phyloP scores from a whole-genome alignment of 2,113 vertebrate genomes.

The Sisor rabdophorus region DNA sequence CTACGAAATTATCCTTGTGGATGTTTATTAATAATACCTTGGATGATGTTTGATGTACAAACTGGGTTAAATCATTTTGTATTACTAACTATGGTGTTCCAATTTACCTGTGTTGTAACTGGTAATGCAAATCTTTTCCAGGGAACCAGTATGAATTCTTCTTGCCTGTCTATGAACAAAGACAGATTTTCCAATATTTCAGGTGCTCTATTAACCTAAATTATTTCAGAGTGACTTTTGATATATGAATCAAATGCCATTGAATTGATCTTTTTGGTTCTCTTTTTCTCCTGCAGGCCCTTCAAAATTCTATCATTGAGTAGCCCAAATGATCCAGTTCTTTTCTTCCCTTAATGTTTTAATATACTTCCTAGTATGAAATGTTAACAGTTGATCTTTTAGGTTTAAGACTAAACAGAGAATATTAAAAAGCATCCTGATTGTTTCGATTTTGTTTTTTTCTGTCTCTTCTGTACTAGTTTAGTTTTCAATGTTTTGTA shows the following conservation, averaged over 20 bases:
- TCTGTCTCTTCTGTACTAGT: neutral
- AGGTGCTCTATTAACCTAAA: slow-evolving; percentile 34
- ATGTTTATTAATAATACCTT: neutral
- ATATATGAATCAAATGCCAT: too few species aligned
- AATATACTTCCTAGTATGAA: neutral
- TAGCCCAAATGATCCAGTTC: neutral
- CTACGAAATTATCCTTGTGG: too few species aligned
- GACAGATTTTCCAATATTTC: slow-evolving; percentile 54
- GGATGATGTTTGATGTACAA: neutral
- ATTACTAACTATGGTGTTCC: neutral
- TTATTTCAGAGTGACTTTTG: too few species aligned
- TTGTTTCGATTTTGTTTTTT: neutral
- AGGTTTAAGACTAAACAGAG: slow-evolving; percentile 7
- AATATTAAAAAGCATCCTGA: neutral
- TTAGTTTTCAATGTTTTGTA: slow-evolving; percentile 34
- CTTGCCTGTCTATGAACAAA: slow-evolving; percentile 40
- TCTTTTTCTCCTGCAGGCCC: slow-evolving; percentile 53
- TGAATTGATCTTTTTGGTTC: neutral
- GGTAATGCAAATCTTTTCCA: slow-evolving; percentile 34
- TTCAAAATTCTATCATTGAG: slow-evolving; percentile 64
- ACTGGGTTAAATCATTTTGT: neutral
- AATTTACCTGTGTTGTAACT: neutral
- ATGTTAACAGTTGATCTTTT: neutral
- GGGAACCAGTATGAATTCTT: slow-evolving; percentile 38
- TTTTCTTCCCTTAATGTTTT: neutral